phyloP scores from a whole-genome alignment of 2,797 vertebrate species.

The Microctenopoma lineatum region DNA sequence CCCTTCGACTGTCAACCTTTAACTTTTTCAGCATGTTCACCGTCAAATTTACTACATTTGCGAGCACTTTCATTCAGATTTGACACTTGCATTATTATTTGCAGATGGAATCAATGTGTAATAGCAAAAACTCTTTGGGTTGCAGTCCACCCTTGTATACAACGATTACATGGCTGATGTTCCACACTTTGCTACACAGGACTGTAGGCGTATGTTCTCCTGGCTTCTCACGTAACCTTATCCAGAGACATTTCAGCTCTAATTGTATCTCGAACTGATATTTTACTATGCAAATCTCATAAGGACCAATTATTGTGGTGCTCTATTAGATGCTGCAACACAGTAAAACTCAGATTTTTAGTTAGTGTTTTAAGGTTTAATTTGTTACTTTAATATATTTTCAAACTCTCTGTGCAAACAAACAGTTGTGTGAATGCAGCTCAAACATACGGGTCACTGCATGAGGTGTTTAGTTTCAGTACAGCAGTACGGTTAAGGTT shows the following conservation, averaged over 20 bases:
- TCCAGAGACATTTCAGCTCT: not conserved
- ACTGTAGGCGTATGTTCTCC: too few species aligned
- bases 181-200: too few species aligned
- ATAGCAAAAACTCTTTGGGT: too few species aligned
- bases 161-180: too few species aligned
- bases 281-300: not conserved
- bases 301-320: not conserved
- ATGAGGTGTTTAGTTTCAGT: not conserved
- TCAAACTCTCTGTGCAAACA: too few species aligned
- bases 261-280: not conserved
- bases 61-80: not conserved
- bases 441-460: not conserved
- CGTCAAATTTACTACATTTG: too few species aligned
- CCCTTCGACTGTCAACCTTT: slow-evolving; percentile 4
- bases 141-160: too few species aligned
- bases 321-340: slow-evolving; percentile 18
- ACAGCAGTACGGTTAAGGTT: not conserved
- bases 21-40: too few species aligned
- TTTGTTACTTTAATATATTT: slow-evolving; percentile 10
- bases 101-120: not conserved
- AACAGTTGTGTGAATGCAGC: not conserved
- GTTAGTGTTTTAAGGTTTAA: not conserved
- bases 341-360: not conserved
- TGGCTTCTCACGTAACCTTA: too few species aligned
- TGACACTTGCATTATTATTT: not conserved